Base-by-base conservation (phyloP, 2,797 vertebrate species). In the Loris lydekkerianus region DNA sequence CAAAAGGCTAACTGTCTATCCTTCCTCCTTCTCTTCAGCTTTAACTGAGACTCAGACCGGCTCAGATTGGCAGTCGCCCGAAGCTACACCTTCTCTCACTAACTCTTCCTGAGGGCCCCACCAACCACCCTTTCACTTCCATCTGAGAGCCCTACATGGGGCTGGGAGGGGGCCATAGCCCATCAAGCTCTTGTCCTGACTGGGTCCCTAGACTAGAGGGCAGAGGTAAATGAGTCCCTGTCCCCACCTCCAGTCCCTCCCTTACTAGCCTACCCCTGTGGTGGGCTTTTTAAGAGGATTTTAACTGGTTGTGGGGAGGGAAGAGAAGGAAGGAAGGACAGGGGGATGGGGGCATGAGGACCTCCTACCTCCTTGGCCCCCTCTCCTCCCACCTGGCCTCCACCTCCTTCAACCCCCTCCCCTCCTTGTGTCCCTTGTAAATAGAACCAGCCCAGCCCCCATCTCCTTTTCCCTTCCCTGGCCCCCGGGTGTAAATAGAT, bases 21-120 rank as follows among this genome's bases (percentile, higher is more conserved):
- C 58, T 91, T 83, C 65, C 61, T 96, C 88, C 88, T 49, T 85
- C 5, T 69, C 37, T 88, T 65, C 70, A 95, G 88, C 86, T 58
- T 98, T 98, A 98, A 98, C 98, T 99, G 99, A 99, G 98, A 98
- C 98, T 98, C 98, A 98, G 97, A 98, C 99, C 89, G 92, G 97
- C 98, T 98, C 99, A 94, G 99, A 99, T 98, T 97, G 98, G 98
- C 99, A 99, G 98, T 98, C 99, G 93, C 98, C 99, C 95, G 99
- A 99, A 93, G 98, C 98, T 97, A 98, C 99, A 94, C 98, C 99
- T 98, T 98, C 99, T 98, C 98, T 99, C 98, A 98, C 98, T 98
- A 99, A 99, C 98, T 99, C 99, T 97, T 99, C 99, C 98, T 99
- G 99, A 99, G 98, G 97, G 97, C 94, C 89, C 91, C 67, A 20